Percentiles rank a stretch among this genome's conserved stretches.
Evolutionary conservation across 2,113 vertebrate genomes (phyloP).

Genomic region (Bujurquina vittata): DNA sequence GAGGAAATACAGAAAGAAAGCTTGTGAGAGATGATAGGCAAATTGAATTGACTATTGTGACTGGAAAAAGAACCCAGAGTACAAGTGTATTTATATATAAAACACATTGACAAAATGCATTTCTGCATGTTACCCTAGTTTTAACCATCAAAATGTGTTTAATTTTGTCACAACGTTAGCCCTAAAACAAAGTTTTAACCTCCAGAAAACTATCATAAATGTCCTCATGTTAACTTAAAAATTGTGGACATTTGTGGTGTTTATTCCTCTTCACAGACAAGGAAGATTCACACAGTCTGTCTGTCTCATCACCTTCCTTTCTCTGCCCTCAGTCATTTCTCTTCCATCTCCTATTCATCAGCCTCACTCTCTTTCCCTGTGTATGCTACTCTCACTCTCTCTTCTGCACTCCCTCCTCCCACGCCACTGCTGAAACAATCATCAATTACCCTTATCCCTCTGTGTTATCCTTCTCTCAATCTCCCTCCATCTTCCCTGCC

Average conservation of each 20-base stretch:
- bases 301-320: slow-evolving; percentile 39
- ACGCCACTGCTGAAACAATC: slow-evolving; percentile 88
- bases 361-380: slow-evolving; percentile 6
- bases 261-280: slow-evolving; percentile 6
- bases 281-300: slow-evolving; percentile 6
- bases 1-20: neutral
- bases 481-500: slow-evolving; percentile 84
- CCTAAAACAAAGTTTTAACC: neutral
- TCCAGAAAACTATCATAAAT: neutral
- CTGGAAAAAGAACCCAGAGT: neutral
- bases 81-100: fast-evolving
- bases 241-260: neutral
- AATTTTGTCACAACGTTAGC: too few species aligned
- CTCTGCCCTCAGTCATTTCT: slow-evolving; percentile 53
- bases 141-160: neutral
- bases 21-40: neutral
- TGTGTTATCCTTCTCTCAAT: slow-evolving; percentile 81
- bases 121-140: neutral
- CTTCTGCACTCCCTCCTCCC: slow-evolving; percentile 73
- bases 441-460: slow-evolving; percentile 95
- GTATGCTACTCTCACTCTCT: slow-evolving; percentile 13
- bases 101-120: neutral
- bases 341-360: slow-evolving; percentile 71
- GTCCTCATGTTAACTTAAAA: neutral
- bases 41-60: neutral